Conservation (phyloP, 2,888 invertebrate species). For the Caenorhabditis japonica region DNA sequence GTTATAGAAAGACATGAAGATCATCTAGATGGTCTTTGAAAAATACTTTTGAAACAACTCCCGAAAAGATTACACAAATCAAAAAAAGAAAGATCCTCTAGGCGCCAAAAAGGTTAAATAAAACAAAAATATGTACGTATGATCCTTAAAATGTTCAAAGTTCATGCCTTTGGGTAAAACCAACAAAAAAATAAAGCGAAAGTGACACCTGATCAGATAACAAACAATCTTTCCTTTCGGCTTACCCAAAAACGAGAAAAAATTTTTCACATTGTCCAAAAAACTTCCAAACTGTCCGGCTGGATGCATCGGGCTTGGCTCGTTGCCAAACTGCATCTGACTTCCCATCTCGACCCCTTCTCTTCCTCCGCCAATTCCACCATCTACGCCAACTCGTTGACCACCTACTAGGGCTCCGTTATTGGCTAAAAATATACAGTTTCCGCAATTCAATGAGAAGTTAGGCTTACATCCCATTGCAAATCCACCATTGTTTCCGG, state of each 20-base stretch:
- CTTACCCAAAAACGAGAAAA: slow-evolving; percentile 55
- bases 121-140: too few relatives aligned
- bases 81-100: too few relatives aligned
- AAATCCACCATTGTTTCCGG: slow-evolving; percentile 55
- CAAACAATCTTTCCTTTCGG: background rate
- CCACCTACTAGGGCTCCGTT: slow-evolving; percentile 66
- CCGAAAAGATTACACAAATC: too few relatives aligned
- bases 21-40: too few relatives aligned
- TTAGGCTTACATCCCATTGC: slow-evolving; percentile 54
- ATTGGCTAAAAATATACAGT: slow-evolving; percentile 54
- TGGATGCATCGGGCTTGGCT: slow-evolving; percentile 55
- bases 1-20: too few relatives aligned
- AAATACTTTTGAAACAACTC: too few relatives aligned
- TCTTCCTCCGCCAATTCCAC: slow-evolving; percentile 50
- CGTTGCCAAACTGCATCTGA: slow-evolving; percentile 55
- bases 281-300: slow-evolving; percentile 62
- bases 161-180: background rate
- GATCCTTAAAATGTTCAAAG: slow-evolving; percentile 35
- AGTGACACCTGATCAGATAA: slow-evolving; percentile 30
- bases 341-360: slow-evolving; percentile 59
- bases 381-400: slow-evolving; percentile 63
- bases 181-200: background rate
- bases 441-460: slow-evolving; percentile 5
- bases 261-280: slow-evolving; percentile 57
- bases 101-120: too few relatives aligned